Evolutionary conservation across 2,113 vertebrate genomes (phyloP).

Genomic region (Kobus ellipsiprymnus): DNA sequence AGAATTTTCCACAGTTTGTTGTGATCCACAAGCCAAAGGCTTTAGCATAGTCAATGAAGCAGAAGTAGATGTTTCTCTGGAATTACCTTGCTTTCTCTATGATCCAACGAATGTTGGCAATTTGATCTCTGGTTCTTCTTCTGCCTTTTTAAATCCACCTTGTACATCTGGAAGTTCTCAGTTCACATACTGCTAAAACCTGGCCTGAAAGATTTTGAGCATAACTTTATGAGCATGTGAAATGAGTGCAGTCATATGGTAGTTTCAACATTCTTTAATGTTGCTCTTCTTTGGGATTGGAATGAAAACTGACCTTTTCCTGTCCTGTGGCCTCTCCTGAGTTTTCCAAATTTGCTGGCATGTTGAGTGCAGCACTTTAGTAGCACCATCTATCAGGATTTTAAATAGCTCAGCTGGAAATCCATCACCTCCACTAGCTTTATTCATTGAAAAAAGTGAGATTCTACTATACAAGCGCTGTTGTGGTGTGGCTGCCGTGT

Average conservation of each 20-base stretch:
- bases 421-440: not conserved
- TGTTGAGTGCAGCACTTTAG: not conserved
- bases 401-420: not conserved
- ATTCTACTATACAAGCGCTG: not conserved
- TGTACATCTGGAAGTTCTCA: not conserved
- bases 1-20: not conserved
- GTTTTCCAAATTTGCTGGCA: not conserved
- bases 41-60: not conserved
- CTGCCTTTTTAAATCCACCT: not conserved
- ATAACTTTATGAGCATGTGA: not conserved
- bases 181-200: not conserved
- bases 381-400: not conserved
- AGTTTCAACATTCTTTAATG: not conserved
- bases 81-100: not conserved
- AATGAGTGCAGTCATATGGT: not conserved
- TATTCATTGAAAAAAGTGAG: not conserved
- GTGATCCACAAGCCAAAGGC: not conserved
- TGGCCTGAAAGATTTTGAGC: not conserved
- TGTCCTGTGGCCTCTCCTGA: not conserved
- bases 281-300: not conserved
- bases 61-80: not conserved
- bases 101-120: not conserved
- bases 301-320: not conserved
- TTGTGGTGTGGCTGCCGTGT: not conserved
- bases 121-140: not conserved